Evolutionary conservation across 2,797 vertebrate genomes (phyloP), one percentile per base, ranked within the genome.

Genomic region (Etheostoma perlongum): DNA sequence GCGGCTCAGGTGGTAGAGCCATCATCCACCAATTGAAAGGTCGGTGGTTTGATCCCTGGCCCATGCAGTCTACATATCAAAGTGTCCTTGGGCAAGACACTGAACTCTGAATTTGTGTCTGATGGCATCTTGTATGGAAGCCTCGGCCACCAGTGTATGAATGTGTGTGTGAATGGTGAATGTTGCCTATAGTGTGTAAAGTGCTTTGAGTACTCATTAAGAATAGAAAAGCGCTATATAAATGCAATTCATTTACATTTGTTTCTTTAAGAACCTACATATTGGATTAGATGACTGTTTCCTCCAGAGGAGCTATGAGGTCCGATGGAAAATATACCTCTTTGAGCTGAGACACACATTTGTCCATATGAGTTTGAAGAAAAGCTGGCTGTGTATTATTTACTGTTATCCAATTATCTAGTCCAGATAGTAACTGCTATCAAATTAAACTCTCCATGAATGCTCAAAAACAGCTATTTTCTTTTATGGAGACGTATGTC

Each of bases 281-380:
- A 55, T 68, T 53, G 27, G 33, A 73, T 70, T 64, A 36, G 30
- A 60, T 44, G 16, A 27, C 12, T 67, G 27, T 25, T 68, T 77
- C 13, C 33, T 72, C 33, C 15, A 54, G 61, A 84, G 67, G 27
- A 79, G 54, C 44, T 15, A 0, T 42, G 48, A 72, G 25, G 52
- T 69, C 57, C 16, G 3, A 25, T 67, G 48, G 57, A 23, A 78
- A 80, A 80, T 52, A 46, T 23, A 25, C 53, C 65, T 69, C 21
- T 77, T 48, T 79, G 51, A 79, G 65, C 62, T 67, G 44, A 69
- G 44, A 81, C 62, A 76, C 66, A 68, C 40, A 64, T 72, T 73
- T 62, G 54, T 80, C 63, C 78, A 49, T 44, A 52, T 44, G 12
- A 48, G 15, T 15, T 47, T 11, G 21, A 36, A 54, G 30, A 47